A percentile compares a stretch with the other conserved stretches of the same genome.
Conservation (phyloP, 2,113 vertebrate species). For the Marmota monax region DNA sequence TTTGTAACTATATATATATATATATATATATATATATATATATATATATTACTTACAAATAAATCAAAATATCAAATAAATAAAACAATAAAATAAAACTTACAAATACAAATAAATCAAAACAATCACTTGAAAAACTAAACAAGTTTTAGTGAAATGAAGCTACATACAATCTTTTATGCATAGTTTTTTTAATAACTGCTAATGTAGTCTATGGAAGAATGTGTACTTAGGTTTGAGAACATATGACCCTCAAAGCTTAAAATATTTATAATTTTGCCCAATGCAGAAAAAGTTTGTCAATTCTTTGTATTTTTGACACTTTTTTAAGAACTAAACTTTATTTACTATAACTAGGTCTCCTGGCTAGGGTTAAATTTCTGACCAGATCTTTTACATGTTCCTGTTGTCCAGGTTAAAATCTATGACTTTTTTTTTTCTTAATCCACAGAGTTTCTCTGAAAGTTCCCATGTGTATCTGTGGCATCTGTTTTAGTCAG, state of each 20-base stretch:
- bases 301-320: background rate
- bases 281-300: background rate
- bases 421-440: background rate
- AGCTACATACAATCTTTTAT: background rate
- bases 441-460: background rate
- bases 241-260: background rate
- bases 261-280: background rate
- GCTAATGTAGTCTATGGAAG: background rate
- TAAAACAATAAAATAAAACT: too few relatives aligned
- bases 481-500: background rate
- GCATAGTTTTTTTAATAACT: background rate
- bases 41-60: too few relatives aligned
- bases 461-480: background rate
- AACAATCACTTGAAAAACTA: background rate
- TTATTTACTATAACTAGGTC: background rate
- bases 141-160: background rate
- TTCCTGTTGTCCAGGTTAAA: background rate
- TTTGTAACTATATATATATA: background rate
- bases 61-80: too few relatives aligned
- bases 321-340: background rate
- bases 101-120: background rate
- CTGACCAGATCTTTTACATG: background rate
- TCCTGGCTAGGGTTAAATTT: background rate
- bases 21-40: background rate
- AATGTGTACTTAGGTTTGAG: background rate